A percentile compares a stretch with the other conserved stretches of the same genome.
These are phyloP conservation scores for Paralichthys olivaceus DNA, from an alignment of 2,113 vertebrate genomes.

Conservation along the genomic window DNA sequence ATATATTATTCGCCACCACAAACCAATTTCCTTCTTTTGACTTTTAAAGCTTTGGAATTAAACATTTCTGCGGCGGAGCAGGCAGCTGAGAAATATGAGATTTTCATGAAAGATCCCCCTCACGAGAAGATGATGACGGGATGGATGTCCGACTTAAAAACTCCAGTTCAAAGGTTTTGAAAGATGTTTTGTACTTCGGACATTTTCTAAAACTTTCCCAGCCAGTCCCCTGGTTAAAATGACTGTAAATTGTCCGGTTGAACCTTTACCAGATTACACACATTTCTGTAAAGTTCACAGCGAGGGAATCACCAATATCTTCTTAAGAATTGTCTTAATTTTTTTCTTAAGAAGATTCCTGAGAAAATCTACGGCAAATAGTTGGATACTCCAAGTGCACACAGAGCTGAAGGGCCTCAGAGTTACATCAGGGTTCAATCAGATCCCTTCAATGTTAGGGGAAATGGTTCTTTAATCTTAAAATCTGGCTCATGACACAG, in stretches of 20 bases:
- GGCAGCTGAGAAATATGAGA: slow-evolving; percentile 44
- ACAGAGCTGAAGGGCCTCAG: slow-evolving; percentile 3
- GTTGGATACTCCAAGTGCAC: background rate
- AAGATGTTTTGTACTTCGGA: no score
- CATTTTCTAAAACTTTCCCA: no score
- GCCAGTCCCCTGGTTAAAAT: no score
- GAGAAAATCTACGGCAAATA: background rate
- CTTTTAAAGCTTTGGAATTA: slow-evolving; percentile 39
- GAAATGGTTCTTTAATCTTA: slow-evolving; percentile 43
- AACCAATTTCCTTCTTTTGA: slow-evolving; percentile 50
- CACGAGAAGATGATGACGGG: slow-evolving; percentile 9
- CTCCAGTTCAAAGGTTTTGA: background rate
- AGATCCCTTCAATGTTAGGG: slow-evolving; percentile 37
- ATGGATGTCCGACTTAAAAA: slow-evolving; percentile 7
- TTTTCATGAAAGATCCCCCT: slow-evolving; percentile 15
- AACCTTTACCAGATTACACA: no score
- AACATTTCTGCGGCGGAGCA: slow-evolving; percentile 41
- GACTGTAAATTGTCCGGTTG: no score
- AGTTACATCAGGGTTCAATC: slow-evolving; percentile 58
- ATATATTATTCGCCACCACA: slow-evolving; percentile 50
- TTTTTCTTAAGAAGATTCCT: no score
- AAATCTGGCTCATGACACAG: slow-evolving; percentile 23
- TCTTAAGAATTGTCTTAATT: no score
- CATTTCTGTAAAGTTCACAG: no score
- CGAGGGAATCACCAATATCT: no score